Percentiles rank a stretch among this genome's conserved stretches.
These are phyloP conservation scores for Triplophysa siluroides DNA, from an alignment of 2,113 vertebrate genomes.

Conservation along the genomic window DNA sequence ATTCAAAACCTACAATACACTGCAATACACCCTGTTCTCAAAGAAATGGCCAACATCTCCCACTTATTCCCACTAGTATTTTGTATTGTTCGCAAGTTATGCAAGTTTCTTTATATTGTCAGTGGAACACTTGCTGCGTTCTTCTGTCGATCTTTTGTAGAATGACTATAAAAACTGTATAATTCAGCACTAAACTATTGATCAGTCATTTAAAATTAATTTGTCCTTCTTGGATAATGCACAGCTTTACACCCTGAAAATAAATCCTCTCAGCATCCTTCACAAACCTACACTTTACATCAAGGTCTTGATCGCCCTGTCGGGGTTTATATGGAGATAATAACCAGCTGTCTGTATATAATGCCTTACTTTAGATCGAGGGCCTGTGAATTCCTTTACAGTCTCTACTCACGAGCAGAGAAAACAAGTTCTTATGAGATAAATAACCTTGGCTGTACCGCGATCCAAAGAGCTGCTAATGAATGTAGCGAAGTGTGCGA, in stretches of 20 bases:
- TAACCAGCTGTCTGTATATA: neutral
- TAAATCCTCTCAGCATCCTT: neutral
- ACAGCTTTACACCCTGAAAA: too few relatives aligned
- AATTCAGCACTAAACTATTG: too few relatives aligned
- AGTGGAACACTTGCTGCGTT: too few relatives aligned
- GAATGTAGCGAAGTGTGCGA: neutral
- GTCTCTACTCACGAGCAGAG: neutral
- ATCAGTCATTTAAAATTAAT: too few relatives aligned
- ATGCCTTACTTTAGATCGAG: neutral
- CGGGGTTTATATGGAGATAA: neutral
- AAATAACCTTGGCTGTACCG: neutral
- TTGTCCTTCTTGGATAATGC: too few relatives aligned
- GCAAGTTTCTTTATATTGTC: too few relatives aligned
- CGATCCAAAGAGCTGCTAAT: neutral
- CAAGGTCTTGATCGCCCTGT: neutral
- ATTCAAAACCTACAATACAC: constrained; percentile 19
- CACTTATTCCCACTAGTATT: constrained; percentile 27
- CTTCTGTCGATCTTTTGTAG: too few relatives aligned
- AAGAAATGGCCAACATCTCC: constrained; percentile 27
- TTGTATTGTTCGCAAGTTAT: neutral
- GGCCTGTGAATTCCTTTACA: neutral
- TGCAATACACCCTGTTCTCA: constrained; percentile 4
- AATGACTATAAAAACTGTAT: too few relatives aligned
- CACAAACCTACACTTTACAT: neutral
- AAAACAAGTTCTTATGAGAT: neutral